Evolutionary conservation across 2,888 invertebrate genomes (phyloP).

Genomic region (Zygaena filipendulae): DNA sequence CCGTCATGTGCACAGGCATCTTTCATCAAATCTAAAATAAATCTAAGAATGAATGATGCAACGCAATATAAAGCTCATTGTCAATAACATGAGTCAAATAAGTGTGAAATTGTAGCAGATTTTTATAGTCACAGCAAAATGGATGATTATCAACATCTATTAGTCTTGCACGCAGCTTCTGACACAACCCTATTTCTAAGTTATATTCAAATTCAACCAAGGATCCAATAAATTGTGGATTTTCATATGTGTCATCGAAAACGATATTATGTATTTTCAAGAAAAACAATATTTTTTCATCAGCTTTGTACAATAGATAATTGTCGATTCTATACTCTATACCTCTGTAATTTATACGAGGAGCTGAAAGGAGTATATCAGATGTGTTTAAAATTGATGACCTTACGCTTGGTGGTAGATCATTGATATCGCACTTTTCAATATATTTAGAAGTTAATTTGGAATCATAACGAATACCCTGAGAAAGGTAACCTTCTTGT

Average conservation of each 20-base stretch:
- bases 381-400: background rate
- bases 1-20: too few species aligned
- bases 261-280: background rate
- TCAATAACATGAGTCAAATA: background rate
- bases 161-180: background rate
- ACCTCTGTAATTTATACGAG: constrained; percentile 1
- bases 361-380: background rate
- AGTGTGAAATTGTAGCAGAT: background rate
- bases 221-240: background rate
- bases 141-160: background rate
- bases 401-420: background rate
- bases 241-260: background rate
- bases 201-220: background rate
- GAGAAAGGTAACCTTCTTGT: constrained; percentile 2
- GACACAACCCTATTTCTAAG: background rate
- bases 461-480: constrained; percentile 1
- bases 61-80: background rate
- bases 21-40: too few species aligned
- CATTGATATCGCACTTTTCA: background rate
- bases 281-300: background rate
- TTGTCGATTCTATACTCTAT: background rate
- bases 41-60: background rate
- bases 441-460: background rate
- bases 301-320: background rate
- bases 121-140: background rate